These are phyloP conservation scores for Calypte anna DNA, from an alignment of 2,113 vertebrate species.

Conservation along the genomic window DNA sequence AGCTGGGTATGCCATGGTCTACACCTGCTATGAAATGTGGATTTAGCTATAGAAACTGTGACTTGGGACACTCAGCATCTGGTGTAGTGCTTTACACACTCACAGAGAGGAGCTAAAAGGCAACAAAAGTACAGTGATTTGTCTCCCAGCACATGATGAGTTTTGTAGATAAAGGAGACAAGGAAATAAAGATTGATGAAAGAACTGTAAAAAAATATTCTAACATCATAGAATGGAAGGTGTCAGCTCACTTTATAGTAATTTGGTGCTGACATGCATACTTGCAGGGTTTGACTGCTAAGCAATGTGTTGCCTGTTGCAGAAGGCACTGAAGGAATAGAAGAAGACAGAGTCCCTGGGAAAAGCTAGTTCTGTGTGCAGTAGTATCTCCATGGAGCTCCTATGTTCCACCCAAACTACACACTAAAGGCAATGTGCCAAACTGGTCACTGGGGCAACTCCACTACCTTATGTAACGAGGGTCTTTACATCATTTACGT, in stretches of 20 bases:
- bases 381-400: background rate
- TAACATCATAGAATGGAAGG: background rate
- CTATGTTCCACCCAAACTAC: background rate
- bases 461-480: background rate
- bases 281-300: background rate
- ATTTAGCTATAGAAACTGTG: background rate
- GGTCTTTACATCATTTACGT: background rate
- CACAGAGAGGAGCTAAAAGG: conserved; percentile 30
- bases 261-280: background rate
- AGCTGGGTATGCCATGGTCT: background rate
- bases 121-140: conserved; percentile 6
- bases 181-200: background rate
- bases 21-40: background rate
- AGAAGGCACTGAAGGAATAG: background rate
- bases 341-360: background rate
- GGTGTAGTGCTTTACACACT: background rate
- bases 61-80: background rate
- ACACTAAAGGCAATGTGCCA: background rate
- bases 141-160: background rate
- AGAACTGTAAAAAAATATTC: background rate
- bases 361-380: background rate
- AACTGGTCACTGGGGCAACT: background rate
- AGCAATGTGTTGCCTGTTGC: background rate
- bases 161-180: background rate
- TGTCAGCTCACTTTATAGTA: background rate